phyloP scores from a whole-genome alignment of 2,888 invertebrate species.

The Caenorhabditis virilis region DNA sequence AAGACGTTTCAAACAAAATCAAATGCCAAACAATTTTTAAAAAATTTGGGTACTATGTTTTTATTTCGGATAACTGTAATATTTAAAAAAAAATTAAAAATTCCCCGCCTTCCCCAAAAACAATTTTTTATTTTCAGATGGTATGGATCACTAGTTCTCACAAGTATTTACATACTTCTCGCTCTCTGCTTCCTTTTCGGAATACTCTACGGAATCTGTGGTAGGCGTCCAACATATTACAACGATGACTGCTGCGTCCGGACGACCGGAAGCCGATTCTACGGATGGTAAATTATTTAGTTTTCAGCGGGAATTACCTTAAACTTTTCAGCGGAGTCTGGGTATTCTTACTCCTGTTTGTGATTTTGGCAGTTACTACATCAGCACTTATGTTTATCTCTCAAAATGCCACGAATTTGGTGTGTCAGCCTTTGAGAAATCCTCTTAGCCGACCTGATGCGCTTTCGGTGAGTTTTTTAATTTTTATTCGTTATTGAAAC shows the following conservation, averaged over 20 bases:
- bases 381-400: constrained; percentile 56
- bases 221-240: constrained; percentile 69
- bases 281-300: constrained; percentile 70
- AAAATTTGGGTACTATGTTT: no score
- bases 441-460: constrained; percentile 59
- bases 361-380: constrained; percentile 52
- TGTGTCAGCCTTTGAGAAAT: constrained; percentile 62
- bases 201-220: constrained; percentile 71
- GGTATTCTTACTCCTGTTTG: constrained; percentile 53
- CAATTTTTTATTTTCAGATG: constrained; percentile 65
- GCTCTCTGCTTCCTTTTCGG: constrained; percentile 70
- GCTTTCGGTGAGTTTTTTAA: constrained; percentile 58
- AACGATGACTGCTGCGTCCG: constrained; percentile 71
- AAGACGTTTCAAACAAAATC: no score
- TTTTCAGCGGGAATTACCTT: no score
- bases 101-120: no score
- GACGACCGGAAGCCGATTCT: constrained; percentile 70
- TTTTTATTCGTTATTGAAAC: no score
- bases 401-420: constrained; percentile 57
- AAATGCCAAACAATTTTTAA: no score
- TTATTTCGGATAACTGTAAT: no score
- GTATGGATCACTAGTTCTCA: constrained; percentile 69
- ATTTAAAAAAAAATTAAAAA: no score
- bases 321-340: constrained; percentile 61
- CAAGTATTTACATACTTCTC: constrained; percentile 69